Base-by-base conservation (phyloP, 2,888 invertebrate species). In the Epinotia ramella region DNA sequence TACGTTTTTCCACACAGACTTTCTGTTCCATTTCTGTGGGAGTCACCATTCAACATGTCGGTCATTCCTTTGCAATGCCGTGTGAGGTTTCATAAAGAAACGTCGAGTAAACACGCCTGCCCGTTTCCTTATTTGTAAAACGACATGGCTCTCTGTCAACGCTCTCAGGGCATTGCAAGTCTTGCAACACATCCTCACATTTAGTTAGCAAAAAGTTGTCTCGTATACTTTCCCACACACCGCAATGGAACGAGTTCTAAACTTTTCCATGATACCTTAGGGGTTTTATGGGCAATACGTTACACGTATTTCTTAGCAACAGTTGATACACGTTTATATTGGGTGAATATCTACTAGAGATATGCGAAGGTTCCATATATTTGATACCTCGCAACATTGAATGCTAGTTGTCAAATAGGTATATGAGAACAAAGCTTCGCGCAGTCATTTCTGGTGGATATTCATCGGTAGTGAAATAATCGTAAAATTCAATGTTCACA, bases 71-170 rank as follows among this genome's bases (percentile, higher is more conserved):
- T 81, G 80, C 49, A 49, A 16, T 53, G 53, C 53, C 53, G 69
- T 77, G 73, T 57, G 72, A 73, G 78, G 77, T 81, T 79, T 79
- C 79, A 78, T 78, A 79, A 77, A 79, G 76, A 79, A 80, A 73
- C 72, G 73, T 73, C 76, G 65, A 78, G 78, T 77, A 80, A 81
- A 84, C 81, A 82, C 78, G 77, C n/a, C 49, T 49, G 79, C 79
- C 79, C 80, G 75, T 80, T 81, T 83, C 84, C 85, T 83, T 84
- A 83, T 85, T 84, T 84, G 82, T 79, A 79, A 85, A 86, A 80
- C 82, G 80, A 79, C 80, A 78, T 75, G 73, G 76, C 80, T 80
- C 73, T 73, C 80, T 81, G 84, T 84, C 59, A 60, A 70, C 65
- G 70, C 49, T 75, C 70, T 56, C 70, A 65, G 49, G 49, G 44